These are phyloP conservation scores for Beris morrisii DNA, from an alignment of 2,888 invertebrate genomes.

Conservation along the genomic window DNA sequence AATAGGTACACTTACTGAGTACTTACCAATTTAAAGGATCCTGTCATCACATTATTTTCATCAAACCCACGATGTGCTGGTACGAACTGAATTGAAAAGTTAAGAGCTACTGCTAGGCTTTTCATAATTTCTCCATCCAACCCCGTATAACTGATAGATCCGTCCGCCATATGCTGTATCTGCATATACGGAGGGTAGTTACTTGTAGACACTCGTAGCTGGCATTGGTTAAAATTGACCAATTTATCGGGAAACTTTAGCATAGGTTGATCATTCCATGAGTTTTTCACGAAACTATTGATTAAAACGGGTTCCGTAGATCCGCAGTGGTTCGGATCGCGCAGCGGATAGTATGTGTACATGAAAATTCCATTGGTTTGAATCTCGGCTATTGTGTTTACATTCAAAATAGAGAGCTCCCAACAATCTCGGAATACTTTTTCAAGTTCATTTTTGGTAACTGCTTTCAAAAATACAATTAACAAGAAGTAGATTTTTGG, in stretches of 20 bases:
- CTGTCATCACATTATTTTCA: constrained; percentile 39
- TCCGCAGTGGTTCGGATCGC: not conserved
- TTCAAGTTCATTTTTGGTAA: not conserved
- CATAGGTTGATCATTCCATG: not conserved
- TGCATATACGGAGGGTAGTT: constrained; percentile 28
- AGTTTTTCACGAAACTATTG: constrained; percentile 5
- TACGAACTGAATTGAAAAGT: constrained; percentile 44
- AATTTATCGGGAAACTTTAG: constrained; percentile 19
- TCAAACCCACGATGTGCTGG: constrained; percentile 41
- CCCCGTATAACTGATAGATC: constrained; percentile 42
- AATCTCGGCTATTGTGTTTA: not conserved
- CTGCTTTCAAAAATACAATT: no score
- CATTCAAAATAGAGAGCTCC: constrained; percentile 1
- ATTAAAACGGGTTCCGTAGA: not conserved
- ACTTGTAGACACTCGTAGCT: constrained; percentile 15
- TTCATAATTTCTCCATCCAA: constrained; percentile 48
- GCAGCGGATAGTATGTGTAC: constrained; percentile 14
- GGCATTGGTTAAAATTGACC: constrained; percentile 25
- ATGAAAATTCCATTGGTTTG: not conserved
- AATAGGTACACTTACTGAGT: no score
- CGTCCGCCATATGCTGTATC: not conserved
- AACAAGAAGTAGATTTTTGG: no score
- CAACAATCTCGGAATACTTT: constrained; percentile 6
- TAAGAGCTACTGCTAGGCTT: constrained; percentile 41
- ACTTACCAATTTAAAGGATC: constrained; percentile 45